phyloP scores from a whole-genome alignment of 2,888 invertebrate species.

The Ophion costatus region DNA sequence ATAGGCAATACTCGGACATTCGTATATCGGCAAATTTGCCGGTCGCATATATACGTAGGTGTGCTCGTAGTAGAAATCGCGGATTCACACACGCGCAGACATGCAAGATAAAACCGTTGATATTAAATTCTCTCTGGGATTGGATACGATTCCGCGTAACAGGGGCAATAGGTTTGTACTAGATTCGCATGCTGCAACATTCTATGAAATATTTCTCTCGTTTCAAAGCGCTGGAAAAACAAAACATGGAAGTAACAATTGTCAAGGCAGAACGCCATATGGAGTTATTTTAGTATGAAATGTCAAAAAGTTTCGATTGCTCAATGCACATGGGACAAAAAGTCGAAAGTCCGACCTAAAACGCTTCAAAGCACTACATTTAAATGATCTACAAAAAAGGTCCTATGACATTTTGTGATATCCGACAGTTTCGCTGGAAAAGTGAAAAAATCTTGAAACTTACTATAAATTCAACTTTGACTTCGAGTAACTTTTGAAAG shows the following conservation, averaged over 20 bases:
- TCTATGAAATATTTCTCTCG: conserved; percentile 4
- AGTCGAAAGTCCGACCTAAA: no score
- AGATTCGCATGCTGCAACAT: not conserved
- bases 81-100: not conserved
- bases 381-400: no score
- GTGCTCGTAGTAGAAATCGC: not conserved
- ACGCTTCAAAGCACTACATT: no score
- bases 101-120: not conserved
- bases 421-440: no score
- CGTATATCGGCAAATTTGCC: conserved; percentile 8
- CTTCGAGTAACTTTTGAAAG: no score
- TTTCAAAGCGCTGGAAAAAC: not conserved
- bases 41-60: not conserved
- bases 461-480: no score
- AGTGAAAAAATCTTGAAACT: no score
- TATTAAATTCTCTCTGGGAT: not conserved
- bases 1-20: not conserved
- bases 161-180: not conserved
- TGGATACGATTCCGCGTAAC: not conserved
- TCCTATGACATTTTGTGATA: no score
- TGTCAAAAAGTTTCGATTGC: not conserved
- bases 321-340: not conserved
- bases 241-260: not conserved
- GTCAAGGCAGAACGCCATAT: not conserved
- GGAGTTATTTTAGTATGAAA: not conserved